Evolutionary conservation across 1,140 invertebrate genomes (phyloP), one percentile per base, ranked within the genome.

Genomic region (Zaprionus taronus): DNA sequence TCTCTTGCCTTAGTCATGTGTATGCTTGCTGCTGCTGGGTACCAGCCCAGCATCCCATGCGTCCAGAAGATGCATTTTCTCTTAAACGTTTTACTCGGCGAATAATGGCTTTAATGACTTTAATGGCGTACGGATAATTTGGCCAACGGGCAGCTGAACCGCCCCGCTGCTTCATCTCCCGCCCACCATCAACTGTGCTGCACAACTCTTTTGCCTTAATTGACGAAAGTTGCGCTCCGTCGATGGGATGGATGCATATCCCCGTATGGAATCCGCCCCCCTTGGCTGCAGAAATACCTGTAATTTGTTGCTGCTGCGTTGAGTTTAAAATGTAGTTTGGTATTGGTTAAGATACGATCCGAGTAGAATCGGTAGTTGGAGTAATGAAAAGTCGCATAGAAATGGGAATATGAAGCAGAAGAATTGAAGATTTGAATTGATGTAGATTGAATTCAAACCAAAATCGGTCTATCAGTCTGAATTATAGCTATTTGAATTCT

Each of bases 61-160:
- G 77, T 79, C 58, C 53, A 81, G 79, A 90, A 90, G 86, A 89
- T 90, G 85, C 74, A 90, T 91, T 90, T 90, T 85, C 76, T 78
- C 79, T 91, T 90, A 90, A 90, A 90, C 85, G 85, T 80, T 90
- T 90, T 91, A 85, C 85, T 85, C 77, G 49, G 68, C 79, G 72
- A 80, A 78, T 90, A 90, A 90, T 90, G 86, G 73, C 73, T 91
- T 90, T 90, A 90, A 90, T 90, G 85, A 90, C 86, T 90, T 90
- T 90, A 90, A 90, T 90, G 85, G 85, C 86, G 72, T 86, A 77
- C 76, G 68, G 79, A 90, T 82, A 77, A 90, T 90, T 90, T 90
- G 68, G 77, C 86, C 86, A 66, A 51, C 73, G 79, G 85, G 86
- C 85, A 91, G 55, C 51, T 80, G 78, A 41, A 38, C 38, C 9